These are phyloP conservation scores for Anableps anableps DNA, from an alignment of 2,797 vertebrate species.

Conservation along the genomic window DNA sequence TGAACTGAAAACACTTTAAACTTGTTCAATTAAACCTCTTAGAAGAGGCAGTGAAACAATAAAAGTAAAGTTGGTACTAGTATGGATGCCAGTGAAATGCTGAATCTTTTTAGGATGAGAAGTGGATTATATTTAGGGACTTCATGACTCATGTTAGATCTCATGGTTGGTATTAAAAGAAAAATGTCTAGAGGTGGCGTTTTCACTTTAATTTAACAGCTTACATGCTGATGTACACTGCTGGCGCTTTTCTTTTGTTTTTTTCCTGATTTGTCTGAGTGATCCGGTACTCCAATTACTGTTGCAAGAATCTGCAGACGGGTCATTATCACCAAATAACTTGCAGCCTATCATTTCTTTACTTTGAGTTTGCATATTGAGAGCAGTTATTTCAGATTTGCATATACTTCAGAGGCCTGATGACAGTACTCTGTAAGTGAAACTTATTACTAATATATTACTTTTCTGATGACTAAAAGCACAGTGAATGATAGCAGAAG, in stretches of 20 bases:
- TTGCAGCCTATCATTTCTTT: background rate
- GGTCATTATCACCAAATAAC: background rate
- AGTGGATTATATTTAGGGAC: background rate
- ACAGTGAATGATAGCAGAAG: background rate
- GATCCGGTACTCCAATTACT: background rate
- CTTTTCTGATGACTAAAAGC: background rate
- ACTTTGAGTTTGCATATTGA: constrained; percentile 44
- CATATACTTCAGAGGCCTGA: constrained; percentile 14
- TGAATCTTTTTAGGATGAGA: background rate
- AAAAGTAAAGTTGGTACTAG: background rate
- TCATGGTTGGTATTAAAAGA: constrained; percentile 14
- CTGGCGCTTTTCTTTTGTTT: constrained; percentile 38
- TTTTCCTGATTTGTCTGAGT: constrained; percentile 13
- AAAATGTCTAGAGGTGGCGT: constrained; percentile 35
- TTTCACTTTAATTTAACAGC: constrained; percentile 42
- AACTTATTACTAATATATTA: background rate
- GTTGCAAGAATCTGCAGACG: background rate
- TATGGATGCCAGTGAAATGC: background rate
- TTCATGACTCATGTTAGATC: constrained; percentile 30
- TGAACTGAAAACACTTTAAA: constrained; percentile 21
- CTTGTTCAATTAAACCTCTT: background rate
- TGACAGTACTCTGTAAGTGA: background rate
- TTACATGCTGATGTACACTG: constrained; percentile 26
- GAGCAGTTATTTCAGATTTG: constrained; percentile 20
- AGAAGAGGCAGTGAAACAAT: background rate